A percentile compares a stretch with the other conserved stretches of the same genome.
Conservation (phyloP, 2,888 invertebrate genomes). For the Netelia inedita region DNA sequence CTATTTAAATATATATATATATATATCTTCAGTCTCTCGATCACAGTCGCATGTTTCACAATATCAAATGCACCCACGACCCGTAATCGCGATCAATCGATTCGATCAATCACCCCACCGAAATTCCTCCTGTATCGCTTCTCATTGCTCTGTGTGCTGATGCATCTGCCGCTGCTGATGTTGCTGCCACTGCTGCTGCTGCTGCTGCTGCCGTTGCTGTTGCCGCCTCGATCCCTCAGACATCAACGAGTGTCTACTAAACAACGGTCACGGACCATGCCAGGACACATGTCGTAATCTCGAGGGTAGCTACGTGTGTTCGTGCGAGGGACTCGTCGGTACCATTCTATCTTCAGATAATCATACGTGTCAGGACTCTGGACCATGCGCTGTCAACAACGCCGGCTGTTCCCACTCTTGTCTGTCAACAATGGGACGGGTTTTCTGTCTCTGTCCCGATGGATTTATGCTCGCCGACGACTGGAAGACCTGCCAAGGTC, state of each 20-base stretch:
- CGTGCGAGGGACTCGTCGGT: slow-evolving; percentile 87
- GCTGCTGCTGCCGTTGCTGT: slow-evolving; percentile 30
- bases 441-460: slow-evolving; percentile 83
- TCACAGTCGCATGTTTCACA: slow-evolving; percentile 57
- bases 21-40: slow-evolving; percentile 30
- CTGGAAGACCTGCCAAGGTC: slow-evolving; percentile 84
- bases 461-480: slow-evolving; percentile 83
- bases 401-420: slow-evolving; percentile 88
- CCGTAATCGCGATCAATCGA: slow-evolving; percentile 50
- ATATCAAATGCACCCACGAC: slow-evolving; percentile 44
- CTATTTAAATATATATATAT: background rate
- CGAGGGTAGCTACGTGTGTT: slow-evolving; percentile 87
- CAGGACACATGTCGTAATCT: slow-evolving; percentile 88
- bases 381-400: slow-evolving; percentile 86
- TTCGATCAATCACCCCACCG: slow-evolving; percentile 48
- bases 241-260: slow-evolving; percentile 88
- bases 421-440: slow-evolving; percentile 87
- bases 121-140: slow-evolving; percentile 57
- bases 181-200: slow-evolving; percentile 34
- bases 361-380: slow-evolving; percentile 87
- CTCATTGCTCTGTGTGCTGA: slow-evolving; percentile 65
- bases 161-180: slow-evolving; percentile 32
- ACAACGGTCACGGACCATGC: slow-evolving; percentile 89
- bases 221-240: slow-evolving; percentile 81
- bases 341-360: slow-evolving; percentile 87